A percentile compares a stretch with the other conserved stretches of the same genome.
Conservation (phyloP, 2,888 invertebrate species). For the Diaprepes abbreviatus region DNA sequence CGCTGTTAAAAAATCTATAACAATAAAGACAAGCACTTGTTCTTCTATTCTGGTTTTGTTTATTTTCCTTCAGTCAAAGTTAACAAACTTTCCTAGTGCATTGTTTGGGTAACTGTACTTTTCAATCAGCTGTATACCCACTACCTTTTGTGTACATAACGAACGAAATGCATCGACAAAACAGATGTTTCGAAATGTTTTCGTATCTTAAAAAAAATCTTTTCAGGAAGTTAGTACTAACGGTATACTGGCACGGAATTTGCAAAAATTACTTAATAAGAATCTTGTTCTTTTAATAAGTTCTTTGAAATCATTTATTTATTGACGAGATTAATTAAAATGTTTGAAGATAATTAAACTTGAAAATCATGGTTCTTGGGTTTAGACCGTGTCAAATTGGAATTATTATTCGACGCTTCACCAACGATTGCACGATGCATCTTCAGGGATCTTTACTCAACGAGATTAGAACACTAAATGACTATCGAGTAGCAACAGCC, state of each 20-base stretch:
- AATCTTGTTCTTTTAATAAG: too few relatives aligned
- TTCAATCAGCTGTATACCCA: constrained; percentile 21
- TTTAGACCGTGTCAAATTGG: too few relatives aligned
- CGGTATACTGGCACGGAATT: neutral
- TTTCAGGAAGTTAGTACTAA: constrained; percentile 10
- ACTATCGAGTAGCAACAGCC: too few relatives aligned
- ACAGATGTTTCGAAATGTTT: constrained; percentile 25
- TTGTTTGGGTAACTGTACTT: constrained; percentile 27
- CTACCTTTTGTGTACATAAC: constrained; percentile 28
- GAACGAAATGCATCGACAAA: constrained; percentile 7
- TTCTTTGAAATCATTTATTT: too few relatives aligned
- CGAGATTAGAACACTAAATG: too few relatives aligned
- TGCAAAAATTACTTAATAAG: neutral
- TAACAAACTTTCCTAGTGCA: constrained; percentile 22
- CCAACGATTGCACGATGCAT: too few relatives aligned
- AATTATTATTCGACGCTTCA: too few relatives aligned
- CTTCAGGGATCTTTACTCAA: too few relatives aligned
- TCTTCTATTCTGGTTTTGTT: constrained; percentile 3
- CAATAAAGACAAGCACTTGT: neutral
- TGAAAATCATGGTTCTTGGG: too few relatives aligned
- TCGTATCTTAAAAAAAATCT: constrained; percentile 1
- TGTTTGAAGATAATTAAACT: too few relatives aligned
- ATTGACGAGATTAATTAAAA: too few relatives aligned
- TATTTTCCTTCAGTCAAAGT: constrained; percentile 9
- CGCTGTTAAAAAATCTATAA: too few relatives aligned